phyloP scores from a whole-genome alignment of 2,113 vertebrate genomes.

The Apodemus sylvaticus region DNA sequence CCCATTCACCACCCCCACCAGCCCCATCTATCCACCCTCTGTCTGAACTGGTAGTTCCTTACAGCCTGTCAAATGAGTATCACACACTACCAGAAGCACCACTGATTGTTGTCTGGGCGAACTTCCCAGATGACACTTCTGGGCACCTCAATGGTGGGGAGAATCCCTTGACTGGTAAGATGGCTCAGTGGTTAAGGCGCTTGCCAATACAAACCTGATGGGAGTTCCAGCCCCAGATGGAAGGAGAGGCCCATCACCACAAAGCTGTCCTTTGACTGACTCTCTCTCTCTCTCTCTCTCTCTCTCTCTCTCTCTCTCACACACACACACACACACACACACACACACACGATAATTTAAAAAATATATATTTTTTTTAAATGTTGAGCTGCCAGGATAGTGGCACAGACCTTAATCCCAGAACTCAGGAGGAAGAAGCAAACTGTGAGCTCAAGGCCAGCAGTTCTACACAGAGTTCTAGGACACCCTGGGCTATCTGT shows the following conservation, averaged over 20 bases:
- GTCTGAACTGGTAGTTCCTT: not conserved
- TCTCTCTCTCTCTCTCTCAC: not conserved
- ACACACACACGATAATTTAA: not conserved
- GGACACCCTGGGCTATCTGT: not conserved
- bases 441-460: not conserved
- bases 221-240: not conserved
- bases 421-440: not conserved
- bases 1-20: not conserved
- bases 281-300: not conserved
- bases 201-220: not conserved
- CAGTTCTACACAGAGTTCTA: not conserved
- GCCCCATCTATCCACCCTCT: not conserved
- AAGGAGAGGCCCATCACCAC: not conserved
- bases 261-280: not conserved
- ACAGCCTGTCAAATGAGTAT: not conserved
- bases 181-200: not conserved
- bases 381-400: not conserved
- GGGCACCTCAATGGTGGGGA: fast-evolving
- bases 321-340: not conserved
- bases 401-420: not conserved
- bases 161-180: not conserved
- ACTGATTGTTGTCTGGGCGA: not conserved
- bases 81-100: not conserved
- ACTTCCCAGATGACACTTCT: not conserved
- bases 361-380: not conserved